Evolutionary conservation across 2,888 invertebrate genomes (phyloP), one percentile per base, ranked within the genome.

Genomic region (Steinernema scapterisci): DNA sequence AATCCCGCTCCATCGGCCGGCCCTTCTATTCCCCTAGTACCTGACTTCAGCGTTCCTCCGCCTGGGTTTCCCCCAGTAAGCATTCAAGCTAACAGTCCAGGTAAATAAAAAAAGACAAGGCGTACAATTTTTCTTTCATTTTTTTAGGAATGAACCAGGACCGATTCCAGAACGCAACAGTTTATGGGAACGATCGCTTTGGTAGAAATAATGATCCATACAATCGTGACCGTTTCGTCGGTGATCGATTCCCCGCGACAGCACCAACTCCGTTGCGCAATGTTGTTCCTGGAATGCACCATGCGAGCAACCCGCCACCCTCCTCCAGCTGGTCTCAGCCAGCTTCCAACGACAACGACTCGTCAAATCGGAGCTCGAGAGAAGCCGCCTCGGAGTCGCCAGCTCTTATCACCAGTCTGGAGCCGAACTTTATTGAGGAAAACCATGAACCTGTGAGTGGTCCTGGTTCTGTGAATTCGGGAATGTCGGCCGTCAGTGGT

Each of bases 221-320:
- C 63, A 63, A 63, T n/a, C 63, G 63, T 13, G 63, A 63, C 25
- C 63, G 63, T 16, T 63, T 25, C 31, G 31, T 27, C 16, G 31
- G 25, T 63, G 63, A 63, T 16, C 21, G 63, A 38, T 63, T 63
- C 3, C 7, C 25, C 2, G 27, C 63, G 9, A 2, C n/a, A 2
- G 31, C 63, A 16, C 63, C 63, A 16, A 63, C 63, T 5, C 63
- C 63, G 16, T 31, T 63, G 31, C 27, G 63, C 9, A 63, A 63
- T 13, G 63, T 63, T 31, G 63, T 63, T 7, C 31, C 63, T 27
- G 75, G 72, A 71, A 76, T 38, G 45, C 73, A 43, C 80, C 81
- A 48, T 82, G 80, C 71, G 76, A 77, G 16, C 78, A 75, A 63
- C 74, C 76, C 11, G 80, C 82, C 1, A 77, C 78, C 9, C 38